Base-by-base conservation (phyloP, 1,140 invertebrate genomes). In the Lethrus apterus region DNA sequence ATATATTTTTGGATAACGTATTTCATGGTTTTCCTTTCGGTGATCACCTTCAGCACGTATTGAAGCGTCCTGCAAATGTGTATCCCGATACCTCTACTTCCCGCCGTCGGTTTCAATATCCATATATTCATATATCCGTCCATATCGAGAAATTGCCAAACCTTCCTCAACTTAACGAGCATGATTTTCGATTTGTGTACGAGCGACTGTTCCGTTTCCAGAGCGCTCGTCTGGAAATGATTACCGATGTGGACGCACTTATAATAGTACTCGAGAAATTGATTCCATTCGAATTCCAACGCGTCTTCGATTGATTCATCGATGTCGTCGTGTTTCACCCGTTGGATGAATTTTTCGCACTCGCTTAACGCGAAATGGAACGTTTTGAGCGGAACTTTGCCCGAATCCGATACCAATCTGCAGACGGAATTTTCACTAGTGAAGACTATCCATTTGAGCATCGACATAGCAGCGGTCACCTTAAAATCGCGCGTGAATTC, bases 1-100 rank as follows among this genome's bases (percentile, higher is more conserved):
- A 95, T 93, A 67, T 95, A 95, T 70, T 95, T 95, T 65, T 94
- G 91, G 13, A 92, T 79, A 19, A 94, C 78, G 66, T 86, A 93
- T 67, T 84, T 83, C 48, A 77, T 72, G 47, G 81, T 79, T 2
- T 69, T 66, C 58, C 74, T 71, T 49, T 71, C 65, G 14, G 76
- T 64, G 48, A 75, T 59, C 70, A 70, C 76, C 46, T 78, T 69
- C 55, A 86, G 59, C 51, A 96, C 89, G 9, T 83, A 63, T 19
- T 55, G 44, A 13, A 67, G 29, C 3, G 60, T 65, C 31, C 65
- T 36, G 29, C 63, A 65, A 36, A 67, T 57, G 24, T 76, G 72
- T 43, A 95, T 94, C n/a, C 92, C 92, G 53, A 83, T 75, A 0
- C 93, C 92, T 56, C 89, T 75, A 15, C 86, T 92, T 46, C 85